Percentiles rank a stretch among this genome's conserved stretches.
phyloP scores from a whole-genome alignment of 2,888 invertebrate species.

The Prostheceraeus crozeri region DNA sequence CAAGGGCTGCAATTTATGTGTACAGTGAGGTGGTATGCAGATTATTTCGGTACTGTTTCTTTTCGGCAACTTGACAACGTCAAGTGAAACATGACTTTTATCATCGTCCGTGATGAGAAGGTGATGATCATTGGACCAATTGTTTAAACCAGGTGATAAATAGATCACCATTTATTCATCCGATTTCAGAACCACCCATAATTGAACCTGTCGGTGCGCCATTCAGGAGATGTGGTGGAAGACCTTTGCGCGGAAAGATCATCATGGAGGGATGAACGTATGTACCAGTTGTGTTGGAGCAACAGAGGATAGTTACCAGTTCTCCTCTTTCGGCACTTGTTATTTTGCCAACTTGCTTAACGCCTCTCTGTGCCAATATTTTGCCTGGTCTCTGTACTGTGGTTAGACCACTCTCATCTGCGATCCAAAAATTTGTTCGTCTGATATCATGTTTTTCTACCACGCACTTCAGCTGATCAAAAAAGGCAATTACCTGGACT shows the following conservation, averaged over 20 bases:
- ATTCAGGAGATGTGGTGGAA: constrained; percentile 53
- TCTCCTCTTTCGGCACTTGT: constrained; percentile 54
- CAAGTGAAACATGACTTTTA: background rate
- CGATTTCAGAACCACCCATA: constrained; percentile 23
- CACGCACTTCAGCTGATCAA: constrained; percentile 35
- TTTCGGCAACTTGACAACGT: constrained; percentile 30
- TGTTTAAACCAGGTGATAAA: constrained; percentile 35
- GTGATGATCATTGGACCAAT: constrained; percentile 1
- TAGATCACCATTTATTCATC: constrained; percentile 36
- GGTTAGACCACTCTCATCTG: constrained; percentile 55
- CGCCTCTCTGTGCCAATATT: constrained; percentile 50
- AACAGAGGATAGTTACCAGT: constrained; percentile 55
- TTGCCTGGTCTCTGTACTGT: constrained; percentile 54
- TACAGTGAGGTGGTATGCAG: too few species aligned
- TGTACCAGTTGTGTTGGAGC: constrained; percentile 54
- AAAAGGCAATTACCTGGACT: constrained; percentile 33
- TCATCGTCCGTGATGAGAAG: constrained; percentile 22
- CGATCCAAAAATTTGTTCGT: constrained; percentile 49
- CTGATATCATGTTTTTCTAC: constrained; percentile 33
- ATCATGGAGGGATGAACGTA: constrained; percentile 59
- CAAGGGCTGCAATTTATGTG: too few species aligned
- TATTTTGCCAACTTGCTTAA: constrained; percentile 50
- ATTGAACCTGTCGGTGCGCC: constrained; percentile 55
- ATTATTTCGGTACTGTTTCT: too few species aligned
- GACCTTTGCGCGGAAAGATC: constrained; percentile 56